Conservation (phyloP, 2,888 invertebrate species). For the Elysia crispata region DNA sequence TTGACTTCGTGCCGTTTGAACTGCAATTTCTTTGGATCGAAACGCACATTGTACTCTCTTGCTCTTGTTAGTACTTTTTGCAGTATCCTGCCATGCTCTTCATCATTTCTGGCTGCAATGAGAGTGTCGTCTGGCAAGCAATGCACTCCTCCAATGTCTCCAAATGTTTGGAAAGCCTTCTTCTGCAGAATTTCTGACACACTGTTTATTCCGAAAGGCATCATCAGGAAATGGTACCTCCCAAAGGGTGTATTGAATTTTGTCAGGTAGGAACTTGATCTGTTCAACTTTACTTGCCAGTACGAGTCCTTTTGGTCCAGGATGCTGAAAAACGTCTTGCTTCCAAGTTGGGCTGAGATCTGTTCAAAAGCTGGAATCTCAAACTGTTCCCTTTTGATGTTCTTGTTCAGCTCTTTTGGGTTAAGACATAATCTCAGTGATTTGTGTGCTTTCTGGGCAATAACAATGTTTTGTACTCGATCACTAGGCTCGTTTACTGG, state of each 20-base stretch:
- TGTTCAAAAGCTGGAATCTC: constrained; percentile 37
- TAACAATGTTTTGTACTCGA: constrained; percentile 41
- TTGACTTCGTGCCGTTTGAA: constrained; percentile 38
- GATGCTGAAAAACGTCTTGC: constrained; percentile 40
- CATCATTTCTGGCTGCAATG: constrained; percentile 46
- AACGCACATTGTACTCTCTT: constrained; percentile 27
- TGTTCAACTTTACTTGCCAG: constrained; percentile 43
- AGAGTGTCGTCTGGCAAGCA: constrained; percentile 54
- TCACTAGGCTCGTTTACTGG: constrained; percentile 49
- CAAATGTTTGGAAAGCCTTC: constrained; percentile 45
- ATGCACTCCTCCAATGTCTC: constrained; percentile 48
- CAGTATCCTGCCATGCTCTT: constrained; percentile 52
- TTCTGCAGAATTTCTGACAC: constrained; percentile 51
- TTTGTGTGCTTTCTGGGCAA: constrained; percentile 32
- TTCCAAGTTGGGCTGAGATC: constrained; percentile 39
- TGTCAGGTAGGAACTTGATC: constrained; percentile 32
- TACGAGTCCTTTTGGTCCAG: constrained; percentile 41
- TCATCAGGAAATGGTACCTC: constrained; percentile 32
- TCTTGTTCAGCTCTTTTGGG: constrained; percentile 49
- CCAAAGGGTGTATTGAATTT: constrained; percentile 46
- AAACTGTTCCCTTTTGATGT: constrained; percentile 42
- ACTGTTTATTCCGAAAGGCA: constrained; percentile 53
- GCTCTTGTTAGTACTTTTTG: constrained; percentile 42
- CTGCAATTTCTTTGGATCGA: constrained; percentile 43
- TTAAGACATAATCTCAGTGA: constrained; percentile 42